phyloP scores from a whole-genome alignment of 1,140 invertebrate species.

The Calliphora vicina region DNA sequence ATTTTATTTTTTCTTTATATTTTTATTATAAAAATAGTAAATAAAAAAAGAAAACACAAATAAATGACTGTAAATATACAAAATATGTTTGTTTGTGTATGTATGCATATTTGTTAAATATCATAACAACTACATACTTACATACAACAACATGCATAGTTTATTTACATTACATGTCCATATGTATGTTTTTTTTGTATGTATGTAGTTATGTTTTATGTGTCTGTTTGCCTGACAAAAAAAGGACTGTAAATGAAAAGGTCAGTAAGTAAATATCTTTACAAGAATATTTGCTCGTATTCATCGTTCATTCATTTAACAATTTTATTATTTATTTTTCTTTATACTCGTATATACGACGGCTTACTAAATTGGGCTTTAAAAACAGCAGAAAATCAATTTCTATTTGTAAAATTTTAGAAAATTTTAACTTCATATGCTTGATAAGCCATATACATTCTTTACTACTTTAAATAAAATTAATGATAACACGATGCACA shows the following conservation, averaged over 20 bases:
- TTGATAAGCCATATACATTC: too few relatives aligned
- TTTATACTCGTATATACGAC: not conserved
- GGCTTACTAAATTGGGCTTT: too few relatives aligned
- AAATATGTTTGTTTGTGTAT: not conserved
- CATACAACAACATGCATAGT: not conserved
- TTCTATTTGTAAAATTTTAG: too few relatives aligned
- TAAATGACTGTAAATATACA: not conserved
- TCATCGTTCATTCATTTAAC: not conserved
- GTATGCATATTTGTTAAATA: not conserved
- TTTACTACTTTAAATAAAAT: too few relatives aligned
- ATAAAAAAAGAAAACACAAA: not conserved
- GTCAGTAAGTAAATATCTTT: constrained; percentile 8
- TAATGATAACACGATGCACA: too few relatives aligned
- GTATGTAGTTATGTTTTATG: too few relatives aligned
- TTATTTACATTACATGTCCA: not conserved
- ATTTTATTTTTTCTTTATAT: constrained; percentile 8
- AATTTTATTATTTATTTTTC: constrained; percentile 11
- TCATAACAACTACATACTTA: not conserved
- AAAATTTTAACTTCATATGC: too few relatives aligned
- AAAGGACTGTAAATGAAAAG: not conserved
- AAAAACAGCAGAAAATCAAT: too few relatives aligned
- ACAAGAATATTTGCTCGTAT: not conserved
- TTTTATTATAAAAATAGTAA: not conserved
- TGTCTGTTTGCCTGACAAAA: not conserved
- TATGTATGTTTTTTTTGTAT: too few relatives aligned